Conservation (phyloP, 2,797 vertebrate genomes). For the Sitta carolinensis region DNA sequence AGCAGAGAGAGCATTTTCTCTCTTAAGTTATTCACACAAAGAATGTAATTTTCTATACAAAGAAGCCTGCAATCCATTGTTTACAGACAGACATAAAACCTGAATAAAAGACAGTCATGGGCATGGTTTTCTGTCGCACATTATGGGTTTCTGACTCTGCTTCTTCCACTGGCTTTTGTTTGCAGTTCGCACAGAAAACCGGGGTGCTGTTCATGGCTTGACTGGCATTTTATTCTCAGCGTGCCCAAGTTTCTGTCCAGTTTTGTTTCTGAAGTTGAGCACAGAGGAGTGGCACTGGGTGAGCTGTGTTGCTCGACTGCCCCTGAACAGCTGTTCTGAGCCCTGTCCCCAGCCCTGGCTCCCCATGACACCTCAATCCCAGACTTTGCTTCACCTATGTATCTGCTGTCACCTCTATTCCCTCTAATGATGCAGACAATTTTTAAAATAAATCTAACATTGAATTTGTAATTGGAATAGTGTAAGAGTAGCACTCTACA, state of each 20-base stretch:
- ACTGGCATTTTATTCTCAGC: neutral
- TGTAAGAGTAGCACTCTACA: neutral
- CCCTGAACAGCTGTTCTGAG: rapidly evolving
- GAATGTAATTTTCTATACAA: neutral
- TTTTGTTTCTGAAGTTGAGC: neutral
- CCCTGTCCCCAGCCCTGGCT: neutral
- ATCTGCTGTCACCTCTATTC: neutral
- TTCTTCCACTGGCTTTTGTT: neutral
- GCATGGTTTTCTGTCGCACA: neutral
- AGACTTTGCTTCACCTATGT: neutral
- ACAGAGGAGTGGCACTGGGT: neutral
- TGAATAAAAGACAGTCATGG: neutral
- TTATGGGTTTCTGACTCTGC: neutral
- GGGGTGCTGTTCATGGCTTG: neutral
- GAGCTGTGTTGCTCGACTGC: neutral
- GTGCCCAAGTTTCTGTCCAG: neutral
- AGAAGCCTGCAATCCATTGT: neutral
- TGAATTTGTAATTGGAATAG: neutral
- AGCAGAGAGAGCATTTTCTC: neutral
- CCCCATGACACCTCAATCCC: neutral
- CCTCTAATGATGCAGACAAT: neutral
- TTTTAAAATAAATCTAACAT: neutral
- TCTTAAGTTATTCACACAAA: neutral
- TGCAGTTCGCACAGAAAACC: neutral
- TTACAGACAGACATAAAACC: neutral